Base-by-base conservation (phyloP, 2,888 invertebrate genomes). In the Drosophila greeni region DNA sequence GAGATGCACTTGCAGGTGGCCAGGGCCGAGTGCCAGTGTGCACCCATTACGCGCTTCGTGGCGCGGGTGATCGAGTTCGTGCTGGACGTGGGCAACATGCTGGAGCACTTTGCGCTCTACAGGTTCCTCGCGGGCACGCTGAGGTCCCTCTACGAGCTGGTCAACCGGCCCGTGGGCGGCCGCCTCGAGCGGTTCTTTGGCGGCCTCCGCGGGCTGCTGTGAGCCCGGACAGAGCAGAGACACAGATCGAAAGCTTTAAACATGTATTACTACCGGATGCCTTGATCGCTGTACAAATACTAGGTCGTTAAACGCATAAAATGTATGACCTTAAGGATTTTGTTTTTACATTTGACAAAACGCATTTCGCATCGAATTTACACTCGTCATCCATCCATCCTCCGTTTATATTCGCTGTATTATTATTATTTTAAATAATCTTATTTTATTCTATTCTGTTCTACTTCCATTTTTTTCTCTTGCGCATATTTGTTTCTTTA, bases 1-100 rank as follows among this genome's bases (percentile, higher is more conserved):
- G 29, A 40, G 62, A 26, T 24, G 56, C 60, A 29, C 16, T 8
- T 52, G 43, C 59, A 31, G 20, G 42, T 73, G 31, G 39, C 37
- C 67, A 55, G 72, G 24, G 39, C 36, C 68, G 84, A 87, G 76
- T 89, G 89, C 84, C 82, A 88, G 75, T 89, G 89, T 86, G 87
- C 85, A 76, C 85, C 86, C 73, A 88, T 89, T 76, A 87, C 88
- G 56, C 88, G 88, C 55, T 89, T 89, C 76, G 78, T 89, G 72
- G 88, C 88, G 55, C 85, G 85, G 47, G 70, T 86, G 67, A 86
- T 89, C 70, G 86, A 88, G 58, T 88, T 86, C 76, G 70, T 89
- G 56, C 69, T 87, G 76, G 86, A 88, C 73, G 52, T 86, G 61
- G 80, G 85, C 73, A 88, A 89, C 78, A 64, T 87, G 59, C 72